phyloP scores from a whole-genome alignment of 53 echinoderm and acorn worm species.

The Henricia sp. region DNA sequence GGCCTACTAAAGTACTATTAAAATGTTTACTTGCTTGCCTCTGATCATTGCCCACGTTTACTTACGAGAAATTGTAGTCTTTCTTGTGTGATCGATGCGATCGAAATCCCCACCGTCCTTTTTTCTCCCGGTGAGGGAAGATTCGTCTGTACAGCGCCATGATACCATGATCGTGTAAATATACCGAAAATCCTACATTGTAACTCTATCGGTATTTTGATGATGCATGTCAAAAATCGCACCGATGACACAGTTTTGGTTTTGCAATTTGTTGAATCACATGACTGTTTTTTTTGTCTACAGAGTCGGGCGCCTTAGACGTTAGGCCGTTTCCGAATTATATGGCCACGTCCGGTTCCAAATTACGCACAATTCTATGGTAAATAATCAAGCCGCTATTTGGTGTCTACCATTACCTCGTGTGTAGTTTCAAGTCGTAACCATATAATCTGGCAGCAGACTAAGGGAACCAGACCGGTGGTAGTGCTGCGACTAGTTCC shows the following conservation, averaged over 20 bases:
- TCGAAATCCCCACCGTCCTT: constrained; percentile 44
- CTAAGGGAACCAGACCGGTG: neutral
- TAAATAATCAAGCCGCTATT: neutral
- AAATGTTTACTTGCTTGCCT: neutral
- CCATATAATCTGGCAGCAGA: neutral
- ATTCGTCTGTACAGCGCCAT: constrained; percentile 54
- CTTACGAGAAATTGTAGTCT: constrained; percentile 58
- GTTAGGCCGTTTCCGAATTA: neutral
- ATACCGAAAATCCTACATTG: neutral
- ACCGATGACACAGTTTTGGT: neutral
- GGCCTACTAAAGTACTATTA: neutral
- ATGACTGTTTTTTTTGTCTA: neutral
- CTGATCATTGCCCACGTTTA: no score
- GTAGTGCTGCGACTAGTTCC: no score
- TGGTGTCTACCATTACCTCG: neutral
- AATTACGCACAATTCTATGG: neutral
- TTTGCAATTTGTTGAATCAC: constrained; percentile 6
- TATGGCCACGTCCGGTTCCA: neutral
- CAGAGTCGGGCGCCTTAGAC: neutral
- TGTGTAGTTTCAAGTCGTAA: neutral
- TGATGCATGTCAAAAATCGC: neutral
- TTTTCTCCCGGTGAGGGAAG: constrained; percentile 44
- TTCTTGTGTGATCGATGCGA: constrained; percentile 43
- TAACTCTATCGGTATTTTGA: neutral
- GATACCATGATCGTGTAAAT: constrained; percentile 26